phyloP scores from a whole-genome alignment of 1,140 invertebrate species.

The Zophobas atratus region DNA sequence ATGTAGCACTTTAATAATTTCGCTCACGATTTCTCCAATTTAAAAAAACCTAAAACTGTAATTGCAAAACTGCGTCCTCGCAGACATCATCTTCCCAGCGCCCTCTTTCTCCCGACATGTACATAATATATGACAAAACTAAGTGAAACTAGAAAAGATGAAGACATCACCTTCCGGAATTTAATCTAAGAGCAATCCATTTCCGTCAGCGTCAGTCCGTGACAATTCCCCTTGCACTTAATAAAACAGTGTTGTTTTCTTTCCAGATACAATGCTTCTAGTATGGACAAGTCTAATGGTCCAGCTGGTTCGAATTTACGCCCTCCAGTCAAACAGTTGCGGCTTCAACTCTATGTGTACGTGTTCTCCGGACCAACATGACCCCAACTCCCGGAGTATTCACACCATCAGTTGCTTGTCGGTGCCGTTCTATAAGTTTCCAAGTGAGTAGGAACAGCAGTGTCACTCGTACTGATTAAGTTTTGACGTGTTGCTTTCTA shows the following conservation, averaged over 20 bases:
- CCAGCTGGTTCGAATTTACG: slow-evolving; percentile 53
- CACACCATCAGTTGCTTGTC: slow-evolving; percentile 63
- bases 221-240: slow-evolving; percentile 31
- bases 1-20: neutral
- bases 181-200: slow-evolving; percentile 36
- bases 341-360: slow-evolving; percentile 66
- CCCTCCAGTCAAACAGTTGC: slow-evolving; percentile 59
- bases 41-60: too few relatives aligned
- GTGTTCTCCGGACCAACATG: slow-evolving; percentile 64
- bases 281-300: slow-evolving; percentile 57
- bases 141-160: slow-evolving; percentile 34
- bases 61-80: too few relatives aligned
- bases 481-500: neutral
- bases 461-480: slow-evolving; percentile 10
- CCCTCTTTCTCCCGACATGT: neutral
- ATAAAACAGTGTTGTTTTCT: slow-evolving; percentile 48
- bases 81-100: neutral
- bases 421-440: slow-evolving; percentile 66
- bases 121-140: slow-evolving; percentile 15
- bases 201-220: slow-evolving; percentile 29
- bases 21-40: neutral
- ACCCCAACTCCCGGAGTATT: slow-evolving; percentile 59
- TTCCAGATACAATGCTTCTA: slow-evolving; percentile 64
- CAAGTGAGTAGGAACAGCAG: slow-evolving; percentile 62
- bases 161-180: slow-evolving; percentile 28